Conservation (phyloP, 2,888 invertebrate species). For the Sisyra nigra region DNA sequence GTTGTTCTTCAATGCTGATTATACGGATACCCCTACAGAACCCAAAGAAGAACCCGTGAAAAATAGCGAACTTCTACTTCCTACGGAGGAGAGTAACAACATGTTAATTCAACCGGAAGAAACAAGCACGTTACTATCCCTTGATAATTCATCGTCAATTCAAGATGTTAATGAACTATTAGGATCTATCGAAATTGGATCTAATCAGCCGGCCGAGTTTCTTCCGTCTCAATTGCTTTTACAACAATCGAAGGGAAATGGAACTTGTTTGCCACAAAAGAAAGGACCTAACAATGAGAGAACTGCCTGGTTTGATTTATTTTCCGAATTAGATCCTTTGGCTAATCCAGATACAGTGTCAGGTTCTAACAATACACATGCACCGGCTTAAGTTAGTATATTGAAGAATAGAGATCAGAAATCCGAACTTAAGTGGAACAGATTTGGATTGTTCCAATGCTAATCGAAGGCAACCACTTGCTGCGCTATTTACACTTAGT, state of each 20-base stretch:
- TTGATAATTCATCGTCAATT: too few species aligned
- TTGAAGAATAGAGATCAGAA: too few species aligned
- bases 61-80: background rate
- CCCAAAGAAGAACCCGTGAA: slow-evolving; percentile 9
- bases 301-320: slow-evolving; percentile 70
- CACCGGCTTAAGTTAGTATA: slow-evolving; percentile 19
- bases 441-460: too few species aligned
- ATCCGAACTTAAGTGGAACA: too few species aligned
- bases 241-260: slow-evolving; percentile 7
- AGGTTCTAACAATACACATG: slow-evolving; percentile 19
- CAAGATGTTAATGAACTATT: too few species aligned
- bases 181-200: too few species aligned
- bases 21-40: slow-evolving; percentile 28
- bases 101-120: slow-evolving; percentile 8
- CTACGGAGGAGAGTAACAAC: background rate
- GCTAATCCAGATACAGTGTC: slow-evolving; percentile 56
- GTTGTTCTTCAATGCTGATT: slow-evolving; percentile 41
- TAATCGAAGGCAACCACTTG: too few species aligned
- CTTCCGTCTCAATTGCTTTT: slow-evolving; percentile 31
- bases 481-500: too few species aligned
- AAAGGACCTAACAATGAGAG: slow-evolving; percentile 24
- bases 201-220: slow-evolving; percentile 22
- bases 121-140: background rate
- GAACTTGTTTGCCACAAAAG: slow-evolving; percentile 11
- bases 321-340: slow-evolving; percentile 84